These are phyloP conservation scores for Bothrops jararaca DNA, from an alignment of 2,113 vertebrate genomes.

Conservation along the genomic window DNA sequence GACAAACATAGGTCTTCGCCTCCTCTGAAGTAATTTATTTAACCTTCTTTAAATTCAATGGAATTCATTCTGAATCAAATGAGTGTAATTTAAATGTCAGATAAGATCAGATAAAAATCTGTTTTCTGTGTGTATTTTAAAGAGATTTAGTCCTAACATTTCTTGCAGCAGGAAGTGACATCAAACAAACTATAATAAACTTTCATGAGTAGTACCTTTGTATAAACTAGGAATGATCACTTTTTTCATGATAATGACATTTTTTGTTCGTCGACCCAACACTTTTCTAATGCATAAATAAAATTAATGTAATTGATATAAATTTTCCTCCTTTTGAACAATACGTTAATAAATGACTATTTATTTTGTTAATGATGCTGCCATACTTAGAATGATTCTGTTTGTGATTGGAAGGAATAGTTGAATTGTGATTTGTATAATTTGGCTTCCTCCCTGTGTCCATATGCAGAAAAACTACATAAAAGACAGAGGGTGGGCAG, in stretches of 20 bases:
- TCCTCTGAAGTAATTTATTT: not conserved
- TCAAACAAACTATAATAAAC: not conserved
- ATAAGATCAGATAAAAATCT: not conserved
- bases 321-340: not conserved
- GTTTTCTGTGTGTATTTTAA: not conserved
- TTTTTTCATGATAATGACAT: not conserved
- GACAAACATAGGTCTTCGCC: not conserved
- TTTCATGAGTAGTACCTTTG: not conserved
- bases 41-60: not conserved
- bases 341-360: not conserved
- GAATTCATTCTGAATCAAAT: not conserved
- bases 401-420: not conserved
- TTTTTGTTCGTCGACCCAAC: no score
- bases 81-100: not conserved
- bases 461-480: not conserved
- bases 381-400: not conserved
- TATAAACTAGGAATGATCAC: not conserved
- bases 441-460: not conserved
- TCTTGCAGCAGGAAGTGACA: not conserved
- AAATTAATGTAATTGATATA: not conserved
- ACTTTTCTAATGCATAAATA: not conserved
- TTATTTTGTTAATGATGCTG: slow-evolving; percentile 3
- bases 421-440: not conserved
- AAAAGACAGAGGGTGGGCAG: not conserved
- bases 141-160: not conserved